Evolutionary conservation across 2,797 vertebrate species (phyloP), one percentile per base, ranked within the genome.

Genomic region (Pseudochaenichthys georgianus): DNA sequence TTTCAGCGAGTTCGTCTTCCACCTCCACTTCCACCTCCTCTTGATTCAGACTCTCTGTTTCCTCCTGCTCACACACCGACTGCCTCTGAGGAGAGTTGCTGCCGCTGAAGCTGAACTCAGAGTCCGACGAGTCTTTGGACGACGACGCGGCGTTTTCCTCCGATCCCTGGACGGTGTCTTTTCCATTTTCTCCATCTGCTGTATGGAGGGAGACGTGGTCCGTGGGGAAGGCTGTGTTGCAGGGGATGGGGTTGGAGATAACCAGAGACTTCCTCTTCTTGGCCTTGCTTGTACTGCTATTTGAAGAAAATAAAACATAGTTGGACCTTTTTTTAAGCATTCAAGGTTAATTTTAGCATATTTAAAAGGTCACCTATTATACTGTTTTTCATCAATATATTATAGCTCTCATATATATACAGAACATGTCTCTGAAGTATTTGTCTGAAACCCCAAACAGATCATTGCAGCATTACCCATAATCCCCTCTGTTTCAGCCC

Each of bases 191-290:
- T 7, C 34, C 34, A 15, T 46, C 45, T 50, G 88, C 63, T 15
- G 90, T 50, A 12, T 84, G 80, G 31, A 92, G 38, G 47, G 89
- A 90, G 3, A 93, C 73, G 2, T 94, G 93, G 73, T 94, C 93
- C 0, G 93, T 43, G 47, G 94, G 94, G 88, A 95, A 87, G 5
- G 93, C 89, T 0, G 94, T 94, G 43, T 96, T 95, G 68, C 93
- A 95, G 17, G 94, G 96, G 66, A 99, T 95, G 1, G 98, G 98
- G 0, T 96, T 92, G 4, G 98, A 98, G 90, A 98, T 99, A 45
- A 96, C 89, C 80, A 99, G 60, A 0, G 98, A 99, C 64, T 93
- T 95, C 51, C 95, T 96, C 77, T 93, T 96, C 89, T 95, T 95
- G 3, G 93, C 89, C 61, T 95, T 95, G 68, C 65, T 50, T 43